These are phyloP conservation scores for Congeria kusceri DNA, from an alignment of 2,888 invertebrate genomes.

Conservation along the genomic window DNA sequence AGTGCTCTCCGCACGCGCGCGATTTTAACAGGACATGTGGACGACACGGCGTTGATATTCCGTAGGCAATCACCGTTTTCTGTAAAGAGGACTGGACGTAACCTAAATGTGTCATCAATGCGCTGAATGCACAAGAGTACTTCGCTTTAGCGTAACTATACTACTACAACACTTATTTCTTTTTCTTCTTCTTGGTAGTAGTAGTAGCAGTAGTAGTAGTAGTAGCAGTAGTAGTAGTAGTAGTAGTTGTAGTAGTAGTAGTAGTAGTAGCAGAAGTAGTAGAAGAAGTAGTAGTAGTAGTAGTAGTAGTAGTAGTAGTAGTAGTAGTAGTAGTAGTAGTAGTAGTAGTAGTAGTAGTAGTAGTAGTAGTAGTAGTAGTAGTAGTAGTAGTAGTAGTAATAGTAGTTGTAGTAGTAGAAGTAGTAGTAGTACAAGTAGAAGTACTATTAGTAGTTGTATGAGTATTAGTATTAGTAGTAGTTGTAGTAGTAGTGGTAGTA, in stretches of 20 bases:
- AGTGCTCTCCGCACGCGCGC: no score
- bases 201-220: constrained; percentile 6
- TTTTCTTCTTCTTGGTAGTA: no score
- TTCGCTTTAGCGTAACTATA: no score
- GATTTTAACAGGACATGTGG: no score
- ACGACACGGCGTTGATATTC: no score
- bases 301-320: constrained; percentile 7
- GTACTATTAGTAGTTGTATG: background rate
- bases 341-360: constrained; percentile 11
- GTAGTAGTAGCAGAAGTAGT: constrained; percentile 9
- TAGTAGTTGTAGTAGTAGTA: background rate
- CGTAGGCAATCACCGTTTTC: no score
- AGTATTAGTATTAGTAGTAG: background rate
- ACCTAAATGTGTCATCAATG: no score
- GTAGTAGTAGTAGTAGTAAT: constrained; percentile 9
- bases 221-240: constrained; percentile 3
- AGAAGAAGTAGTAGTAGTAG: background rate
- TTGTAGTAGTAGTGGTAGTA: background rate
- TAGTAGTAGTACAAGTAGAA: constrained; percentile 3
- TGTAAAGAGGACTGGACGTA: no score
- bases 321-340: constrained; percentile 12
- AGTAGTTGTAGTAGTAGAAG: no score
- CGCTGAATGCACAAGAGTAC: no score
- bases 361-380: constrained; percentile 4
- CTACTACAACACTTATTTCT: no score